Evolutionary conservation across 2,113 vertebrate species (phyloP).

Genomic region (Morone chrysops): DNA sequence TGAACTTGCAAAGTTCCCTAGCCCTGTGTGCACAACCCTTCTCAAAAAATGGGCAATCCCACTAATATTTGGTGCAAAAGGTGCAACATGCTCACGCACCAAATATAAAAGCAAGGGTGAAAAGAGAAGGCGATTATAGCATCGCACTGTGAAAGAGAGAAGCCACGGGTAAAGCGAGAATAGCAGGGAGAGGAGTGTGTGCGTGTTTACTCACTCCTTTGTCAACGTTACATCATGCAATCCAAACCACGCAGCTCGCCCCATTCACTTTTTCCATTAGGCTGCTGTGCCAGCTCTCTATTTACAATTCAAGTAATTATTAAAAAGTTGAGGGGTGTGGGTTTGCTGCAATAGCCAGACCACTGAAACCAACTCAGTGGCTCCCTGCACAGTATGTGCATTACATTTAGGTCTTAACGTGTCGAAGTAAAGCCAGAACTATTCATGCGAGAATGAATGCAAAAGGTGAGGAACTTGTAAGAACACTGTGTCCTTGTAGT

Average conservation of each 20-base stretch:
- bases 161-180: constrained; percentile 37
- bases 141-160: constrained; percentile 34
- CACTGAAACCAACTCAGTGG: neutral
- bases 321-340: constrained; percentile 42
- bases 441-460: neutral
- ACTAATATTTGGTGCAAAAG: neutral
- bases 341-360: constrained; percentile 9
- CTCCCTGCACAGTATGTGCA: neutral
- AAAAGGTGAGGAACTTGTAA: neutral
- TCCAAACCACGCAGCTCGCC: constrained; percentile 71
- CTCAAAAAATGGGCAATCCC: neutral
- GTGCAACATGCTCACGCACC: neutral
- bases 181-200: constrained; percentile 54
- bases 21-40: neutral
- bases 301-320: constrained; percentile 74
- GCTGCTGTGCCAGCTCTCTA: constrained; percentile 71
- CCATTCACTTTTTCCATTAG: constrained; percentile 83
- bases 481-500: neutral
- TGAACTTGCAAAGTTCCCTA: constrained; percentile 15
- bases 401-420: neutral
- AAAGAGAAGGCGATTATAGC: constrained; percentile 4
- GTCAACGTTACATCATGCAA: constrained; percentile 84
- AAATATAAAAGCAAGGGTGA: constrained; percentile 14
- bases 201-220: constrained; percentile 80
- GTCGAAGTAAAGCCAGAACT: neutral